A percentile compares a stretch with the other conserved stretches of the same genome.
phyloP scores from a whole-genome alignment of 2,797 vertebrate species.

The Phataginus tetradactyla region DNA sequence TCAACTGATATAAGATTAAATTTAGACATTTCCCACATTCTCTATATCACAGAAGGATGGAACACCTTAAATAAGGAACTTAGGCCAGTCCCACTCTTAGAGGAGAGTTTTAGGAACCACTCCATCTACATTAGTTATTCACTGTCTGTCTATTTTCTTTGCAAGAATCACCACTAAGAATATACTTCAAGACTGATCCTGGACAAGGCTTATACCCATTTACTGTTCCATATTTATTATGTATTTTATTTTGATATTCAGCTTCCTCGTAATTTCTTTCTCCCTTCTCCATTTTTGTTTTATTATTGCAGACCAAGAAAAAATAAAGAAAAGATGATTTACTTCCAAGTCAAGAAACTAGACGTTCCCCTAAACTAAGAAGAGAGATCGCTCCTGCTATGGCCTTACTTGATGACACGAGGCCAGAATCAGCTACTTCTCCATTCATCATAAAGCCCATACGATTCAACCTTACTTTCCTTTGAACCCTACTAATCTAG shows the following conservation, averaged over 20 bases:
- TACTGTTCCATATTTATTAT: not conserved
- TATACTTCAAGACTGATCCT: not conserved
- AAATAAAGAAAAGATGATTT: slow-evolving; percentile 79
- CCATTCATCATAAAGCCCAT: not conserved
- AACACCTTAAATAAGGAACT: not conserved
- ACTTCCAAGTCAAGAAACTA: slow-evolving; percentile 73
- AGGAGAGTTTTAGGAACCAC: not conserved
- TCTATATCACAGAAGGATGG: not conserved
- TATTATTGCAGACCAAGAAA: slow-evolving; percentile 73
- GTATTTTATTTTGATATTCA: not conserved
- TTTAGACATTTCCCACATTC: not conserved
- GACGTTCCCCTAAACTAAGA: slow-evolving; percentile 59
- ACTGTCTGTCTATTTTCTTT: not conserved
- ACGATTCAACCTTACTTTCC: not conserved
- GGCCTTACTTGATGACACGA: not conserved
- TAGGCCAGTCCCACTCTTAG: not conserved
- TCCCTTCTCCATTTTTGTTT: slow-evolving; percentile 44
- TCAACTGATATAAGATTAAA: not conserved
- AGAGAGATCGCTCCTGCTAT: rapidly evolving
- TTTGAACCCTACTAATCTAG: not conserved
- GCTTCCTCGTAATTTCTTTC: slow-evolving; percentile 10
- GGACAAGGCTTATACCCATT: not conserved
- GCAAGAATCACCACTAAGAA: not conserved
- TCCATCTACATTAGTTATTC: not conserved
- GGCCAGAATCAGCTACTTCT: not conserved